These are phyloP conservation scores for Rhinichthys osculus DNA, from an alignment of 2,797 vertebrate genomes.

Conservation along the genomic window DNA sequence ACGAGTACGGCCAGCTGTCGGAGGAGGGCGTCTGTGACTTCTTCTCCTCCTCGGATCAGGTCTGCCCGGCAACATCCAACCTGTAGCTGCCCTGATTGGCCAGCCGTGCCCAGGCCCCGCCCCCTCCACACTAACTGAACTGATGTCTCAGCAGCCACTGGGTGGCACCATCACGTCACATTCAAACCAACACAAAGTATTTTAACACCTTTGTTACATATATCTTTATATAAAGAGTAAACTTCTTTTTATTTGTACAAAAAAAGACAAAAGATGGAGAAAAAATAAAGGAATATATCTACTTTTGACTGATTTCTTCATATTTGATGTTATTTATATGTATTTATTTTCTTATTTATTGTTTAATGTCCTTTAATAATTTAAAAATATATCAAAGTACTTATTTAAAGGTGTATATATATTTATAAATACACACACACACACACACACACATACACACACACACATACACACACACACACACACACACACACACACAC, in stretches of 20 bases:
- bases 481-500: too few relatives aligned
- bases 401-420: too few relatives aligned
- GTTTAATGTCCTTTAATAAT: too few relatives aligned
- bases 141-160: constrained; percentile 76
- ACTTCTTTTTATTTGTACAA: constrained; percentile 77
- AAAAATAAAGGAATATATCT: constrained; percentile 78
- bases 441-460: too few relatives aligned
- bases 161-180: constrained; percentile 78
- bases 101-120: constrained; percentile 43
- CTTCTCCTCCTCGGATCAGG: constrained; percentile 73
- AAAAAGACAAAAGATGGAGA: constrained; percentile 68
- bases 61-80: constrained; percentile 71
- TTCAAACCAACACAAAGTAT: constrained; percentile 64
- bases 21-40: constrained; percentile 83
- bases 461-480: too few relatives aligned
- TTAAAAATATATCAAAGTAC: too few relatives aligned
- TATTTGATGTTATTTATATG: background rate
- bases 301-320: constrained; percentile 48
- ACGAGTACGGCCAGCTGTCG: constrained; percentile 92
- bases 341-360: too few relatives aligned
- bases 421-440: too few relatives aligned
- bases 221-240: constrained; percentile 77
- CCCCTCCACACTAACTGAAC: constrained; percentile 65
- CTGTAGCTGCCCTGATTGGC: constrained; percentile 63
- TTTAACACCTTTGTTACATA: constrained; percentile 72